Conservation (phyloP, 2,797 vertebrate genomes). For the Danio tinwini region DNA sequence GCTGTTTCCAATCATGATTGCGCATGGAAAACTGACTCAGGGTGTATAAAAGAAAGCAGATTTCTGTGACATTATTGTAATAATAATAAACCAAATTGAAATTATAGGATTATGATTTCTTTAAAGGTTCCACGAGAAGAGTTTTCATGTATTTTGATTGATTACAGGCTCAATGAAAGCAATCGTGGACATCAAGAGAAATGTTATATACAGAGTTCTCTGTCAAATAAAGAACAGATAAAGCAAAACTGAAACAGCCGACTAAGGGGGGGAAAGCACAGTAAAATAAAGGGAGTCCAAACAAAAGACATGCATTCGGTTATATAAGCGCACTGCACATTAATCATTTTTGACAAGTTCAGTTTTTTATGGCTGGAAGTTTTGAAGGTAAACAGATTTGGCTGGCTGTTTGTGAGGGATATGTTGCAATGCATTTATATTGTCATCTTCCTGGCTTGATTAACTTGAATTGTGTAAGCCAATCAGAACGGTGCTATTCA, state of each 20-base stretch:
- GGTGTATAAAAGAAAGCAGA: slow-evolving; percentile 14
- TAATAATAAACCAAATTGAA: neutral
- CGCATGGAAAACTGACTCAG: neutral
- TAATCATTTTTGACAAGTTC: neutral
- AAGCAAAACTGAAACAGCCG: slow-evolving; percentile 2
- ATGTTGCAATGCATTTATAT: slow-evolving; percentile 18
- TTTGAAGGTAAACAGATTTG: neutral
- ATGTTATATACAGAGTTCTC: slow-evolving; percentile 7
- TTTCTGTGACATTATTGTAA: neutral
- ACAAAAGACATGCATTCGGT: neutral
- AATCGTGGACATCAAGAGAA: neutral
- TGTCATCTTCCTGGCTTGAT: slow-evolving; percentile 22
- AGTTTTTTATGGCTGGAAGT: neutral
- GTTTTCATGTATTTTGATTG: slow-evolving; percentile 24
- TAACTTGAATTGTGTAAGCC: neutral
- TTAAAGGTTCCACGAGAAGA: neutral
- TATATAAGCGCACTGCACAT: neutral
- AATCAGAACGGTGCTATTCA: slow-evolving; percentile 16
- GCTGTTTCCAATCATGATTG: neutral
- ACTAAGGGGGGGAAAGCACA: neutral
- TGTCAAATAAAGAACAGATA: slow-evolving; percentile 17
- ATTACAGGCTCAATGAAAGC: slow-evolving; percentile 6
- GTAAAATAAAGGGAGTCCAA: neutral
- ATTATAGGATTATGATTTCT: neutral
- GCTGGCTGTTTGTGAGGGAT: neutral